phyloP scores from a whole-genome alignment of 2,888 invertebrate genomes.

The Anagyrus pseudococci region DNA sequence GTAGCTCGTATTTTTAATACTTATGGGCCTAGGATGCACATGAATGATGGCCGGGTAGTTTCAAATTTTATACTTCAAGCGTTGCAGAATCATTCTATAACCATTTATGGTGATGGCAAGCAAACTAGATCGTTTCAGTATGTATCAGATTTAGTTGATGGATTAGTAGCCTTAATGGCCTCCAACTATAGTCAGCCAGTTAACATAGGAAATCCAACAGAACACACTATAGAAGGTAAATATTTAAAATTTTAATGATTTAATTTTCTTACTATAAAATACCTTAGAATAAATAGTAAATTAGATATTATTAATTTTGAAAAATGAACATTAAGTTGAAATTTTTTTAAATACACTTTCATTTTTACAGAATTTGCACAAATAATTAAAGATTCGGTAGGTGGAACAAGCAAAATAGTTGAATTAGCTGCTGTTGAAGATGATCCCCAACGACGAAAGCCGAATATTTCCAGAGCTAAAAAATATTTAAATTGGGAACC shows the following conservation, averaged over 20 bases:
- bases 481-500: conserved; percentile 90
- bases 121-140: conserved; percentile 98
- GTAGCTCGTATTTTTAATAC: conserved; percentile 99
- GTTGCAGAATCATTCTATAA: conserved; percentile 91
- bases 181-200: conserved; percentile 92
- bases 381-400: conserved; percentile 84
- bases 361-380: conserved; percentile 77
- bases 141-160: conserved; percentile 95
- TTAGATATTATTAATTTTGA: too few species aligned
- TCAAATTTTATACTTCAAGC: conserved; percentile 99
- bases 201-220: conserved; percentile 97
- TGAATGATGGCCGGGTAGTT: conserved; percentile 97
- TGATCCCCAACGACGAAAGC: conserved; percentile 93
- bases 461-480: conserved; percentile 91
- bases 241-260: neutral
- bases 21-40: conserved; percentile 98
- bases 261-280: neutral
- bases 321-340: neutral
- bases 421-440: conserved; percentile 90
- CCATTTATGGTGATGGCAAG: conserved; percentile 85
- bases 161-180: conserved; percentile 89
- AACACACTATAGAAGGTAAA: conserved; percentile 89
- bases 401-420: conserved; percentile 83
- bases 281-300: neutral
- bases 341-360: conserved; percentile 8